These are phyloP conservation scores for Drosophila rubida DNA, from an alignment of 2,888 invertebrate genomes.

Conservation along the genomic window DNA sequence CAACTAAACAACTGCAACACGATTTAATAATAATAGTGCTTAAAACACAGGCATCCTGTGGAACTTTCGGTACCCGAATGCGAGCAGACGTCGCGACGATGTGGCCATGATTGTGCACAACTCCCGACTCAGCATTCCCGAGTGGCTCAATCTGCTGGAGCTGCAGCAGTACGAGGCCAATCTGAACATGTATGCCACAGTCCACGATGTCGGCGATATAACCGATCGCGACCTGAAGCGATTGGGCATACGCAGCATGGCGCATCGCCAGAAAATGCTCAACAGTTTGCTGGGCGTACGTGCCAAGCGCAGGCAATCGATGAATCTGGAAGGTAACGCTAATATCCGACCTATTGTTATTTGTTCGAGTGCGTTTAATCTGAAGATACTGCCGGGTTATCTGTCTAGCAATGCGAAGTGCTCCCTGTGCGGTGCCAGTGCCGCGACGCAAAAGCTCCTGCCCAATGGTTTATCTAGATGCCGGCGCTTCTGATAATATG, in stretches of 20 bases:
- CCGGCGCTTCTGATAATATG: slow-evolving; percentile 46
- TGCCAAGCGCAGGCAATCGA: slow-evolving; percentile 87
- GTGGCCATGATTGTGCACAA: slow-evolving; percentile 79
- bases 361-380: background rate
- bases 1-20: background rate
- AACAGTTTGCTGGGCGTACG: slow-evolving; percentile 88
- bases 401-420: slow-evolving; percentile 49
- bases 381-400: slow-evolving; percentile 5
- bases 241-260: slow-evolving; percentile 87
- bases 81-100: slow-evolving; percentile 78
- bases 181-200: slow-evolving; percentile 68
- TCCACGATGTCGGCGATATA: slow-evolving; percentile 79
- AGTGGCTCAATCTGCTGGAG: slow-evolving; percentile 88
- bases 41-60: slow-evolving; percentile 83
- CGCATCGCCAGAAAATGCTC: slow-evolving; percentile 88
- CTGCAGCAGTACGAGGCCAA: slow-evolving; percentile 86
- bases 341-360: background rate
- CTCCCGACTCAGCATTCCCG: slow-evolving; percentile 86
- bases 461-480: slow-evolving; percentile 65
- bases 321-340: slow-evolving; percentile 81
- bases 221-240: slow-evolving; percentile 86
- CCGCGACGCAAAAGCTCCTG: slow-evolving; percentile 75
- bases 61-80: slow-evolving; percentile 85
- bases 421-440: slow-evolving; percentile 45
- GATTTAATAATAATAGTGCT: background rate